Conservation (phyloP, 1,140 invertebrate genomes). For the Apis cerana region DNA sequence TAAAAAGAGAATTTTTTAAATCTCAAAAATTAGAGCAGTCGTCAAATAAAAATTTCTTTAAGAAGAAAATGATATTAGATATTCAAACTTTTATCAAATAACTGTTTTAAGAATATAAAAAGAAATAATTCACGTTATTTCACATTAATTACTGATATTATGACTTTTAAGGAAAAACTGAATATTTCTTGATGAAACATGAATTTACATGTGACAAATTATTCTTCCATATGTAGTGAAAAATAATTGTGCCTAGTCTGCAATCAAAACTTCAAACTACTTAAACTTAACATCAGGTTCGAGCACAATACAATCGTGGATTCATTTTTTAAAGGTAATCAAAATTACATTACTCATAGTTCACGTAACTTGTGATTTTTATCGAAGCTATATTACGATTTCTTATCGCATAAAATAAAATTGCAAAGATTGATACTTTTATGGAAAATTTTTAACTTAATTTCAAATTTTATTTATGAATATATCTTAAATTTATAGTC, state of each 20-base stretch:
- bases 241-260: not conserved
- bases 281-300: not conserved
- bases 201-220: slow-evolving; percentile 26
- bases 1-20: too few relatives aligned
- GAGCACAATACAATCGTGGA: not conserved
- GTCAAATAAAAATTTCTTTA: not conserved
- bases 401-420: not conserved
- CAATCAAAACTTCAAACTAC: not conserved
- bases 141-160: not conserved
- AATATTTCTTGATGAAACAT: not conserved
- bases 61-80: not conserved
- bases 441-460: not conserved
- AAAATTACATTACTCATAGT: slow-evolving; percentile 26
- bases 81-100: not conserved
- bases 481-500: not conserved
- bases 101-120: not conserved
- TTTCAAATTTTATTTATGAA: not conserved
- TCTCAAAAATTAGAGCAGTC: too few relatives aligned
- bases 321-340: not conserved
- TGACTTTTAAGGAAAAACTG: not conserved
- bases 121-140: not conserved
- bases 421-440: not conserved
- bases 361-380: not conserved
- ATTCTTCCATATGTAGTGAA: too few relatives aligned
- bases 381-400: not conserved